Evolutionary conservation across 2,888 invertebrate genomes (phyloP), one percentile per base, ranked within the genome.

Genomic region (Drosophila imparisetae): DNA sequence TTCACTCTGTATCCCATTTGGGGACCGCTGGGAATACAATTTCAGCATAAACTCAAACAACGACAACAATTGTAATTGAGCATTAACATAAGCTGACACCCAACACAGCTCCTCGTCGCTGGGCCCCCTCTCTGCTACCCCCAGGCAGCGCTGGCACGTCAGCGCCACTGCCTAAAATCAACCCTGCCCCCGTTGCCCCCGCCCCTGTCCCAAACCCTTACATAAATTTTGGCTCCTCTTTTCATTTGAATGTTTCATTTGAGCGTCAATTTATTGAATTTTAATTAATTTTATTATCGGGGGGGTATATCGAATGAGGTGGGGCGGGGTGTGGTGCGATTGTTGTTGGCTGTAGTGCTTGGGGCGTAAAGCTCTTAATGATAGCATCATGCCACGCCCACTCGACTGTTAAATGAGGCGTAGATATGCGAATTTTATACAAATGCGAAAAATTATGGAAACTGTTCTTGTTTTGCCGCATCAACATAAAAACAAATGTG

Each of bases 41-140:
- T 87, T 64, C 77, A 78, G 66, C 78, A 66, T 69, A 88, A 84
- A 87, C 86, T 73, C 86, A 81, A 86, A 86, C 78, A 86, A 80
- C 72, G 77, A 80, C 84, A 84, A 84, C 84, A 84, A 88, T 88
- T 86, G 84, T 84, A 84, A 84, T 86, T 84, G 88, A 83, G 83
- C 81, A 84, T 84, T 88, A 84, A 83, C 83, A 83, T 87, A 83
- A 84, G 83, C 86, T 77, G 86, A 65, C 66, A 77, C 57, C 75
- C 70, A 50, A 53, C 30, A 6, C 30, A 6, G 50, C 24, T 48
- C 13, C 15, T 13, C 4, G n/a, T 10, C 1, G 8, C 38, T 11
- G 27, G 11, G 2, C n/a, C 24, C 40, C 11, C 21, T n/a, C n/a
- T 30, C 36, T 21, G n/a, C 30, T 54, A 30, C 24, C 66, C 48